Evolutionary conservation across 2,888 invertebrate species (phyloP).

Genomic region (Vanessa cardui): DNA sequence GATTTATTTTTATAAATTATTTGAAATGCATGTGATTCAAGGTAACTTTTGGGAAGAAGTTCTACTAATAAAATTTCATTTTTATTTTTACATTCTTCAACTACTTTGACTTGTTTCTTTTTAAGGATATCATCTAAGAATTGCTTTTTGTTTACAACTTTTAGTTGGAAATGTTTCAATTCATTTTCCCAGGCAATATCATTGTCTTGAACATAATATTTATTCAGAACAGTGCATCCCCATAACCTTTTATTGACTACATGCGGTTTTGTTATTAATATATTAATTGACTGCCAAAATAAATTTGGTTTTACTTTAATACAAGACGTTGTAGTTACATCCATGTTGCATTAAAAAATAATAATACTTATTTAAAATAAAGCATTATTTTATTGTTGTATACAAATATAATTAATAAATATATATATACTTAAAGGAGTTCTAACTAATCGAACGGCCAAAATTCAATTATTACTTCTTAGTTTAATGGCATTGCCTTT

Average conservation of each 20-base stretch:
- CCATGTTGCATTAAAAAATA: not conserved
- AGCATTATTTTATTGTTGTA: too few relatives aligned
- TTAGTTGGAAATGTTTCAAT: constrained; percentile 25
- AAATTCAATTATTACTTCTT: too few relatives aligned
- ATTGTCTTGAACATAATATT: constrained; percentile 30
- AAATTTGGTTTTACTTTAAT: constrained; percentile 24
- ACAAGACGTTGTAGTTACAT: not conserved
- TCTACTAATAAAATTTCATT: constrained; percentile 60
- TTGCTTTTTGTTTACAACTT: constrained; percentile 21
- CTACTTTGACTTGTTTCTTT: constrained; percentile 36
- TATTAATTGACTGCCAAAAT: constrained; percentile 85
- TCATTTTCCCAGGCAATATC: constrained; percentile 24
- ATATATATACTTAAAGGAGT: too few relatives aligned
- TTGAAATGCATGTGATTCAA: constrained; percentile 60
- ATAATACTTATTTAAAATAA: too few relatives aligned
- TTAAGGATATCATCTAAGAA: constrained; percentile 35
- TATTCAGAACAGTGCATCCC: constrained; percentile 69
- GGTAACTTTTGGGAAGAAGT: constrained; percentile 66
- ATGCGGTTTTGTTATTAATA: constrained; percentile 87
- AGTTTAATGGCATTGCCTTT: too few relatives aligned
- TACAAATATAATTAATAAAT: too few relatives aligned
- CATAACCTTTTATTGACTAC: constrained; percentile 88
- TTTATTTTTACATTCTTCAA: constrained; percentile 28
- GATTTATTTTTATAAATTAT: constrained; percentile 67
- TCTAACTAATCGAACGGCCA: too few relatives aligned